Base-by-base conservation (phyloP, 2,888 invertebrate species). In the Pyrrhopygopsis socrates region DNA sequence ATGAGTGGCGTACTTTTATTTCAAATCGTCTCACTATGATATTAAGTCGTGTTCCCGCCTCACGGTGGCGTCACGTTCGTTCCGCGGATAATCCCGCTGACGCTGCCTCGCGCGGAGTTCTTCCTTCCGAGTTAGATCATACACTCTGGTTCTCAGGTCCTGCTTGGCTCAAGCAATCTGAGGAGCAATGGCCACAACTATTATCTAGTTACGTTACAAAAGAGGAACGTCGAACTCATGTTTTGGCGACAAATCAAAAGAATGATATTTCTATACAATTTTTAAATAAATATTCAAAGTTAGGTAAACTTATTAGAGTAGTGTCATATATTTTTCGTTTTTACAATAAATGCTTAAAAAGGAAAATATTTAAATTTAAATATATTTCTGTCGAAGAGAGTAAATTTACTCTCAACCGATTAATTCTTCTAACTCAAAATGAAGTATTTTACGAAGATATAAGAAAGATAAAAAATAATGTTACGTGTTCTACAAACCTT, bases 71-170 rank as follows among this genome's bases (percentile, higher is more conserved):
- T 24, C 70, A 70, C 29, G 50, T 50, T 1, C 45, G 70, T 27
- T 70, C 70, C 5, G 50, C 70, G 24, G 70, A 70, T 29, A 70
- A 70, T 24, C 70, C 70, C 24, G 70, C 70, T 27, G 70, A 70
- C 27, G 45, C n/a, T 2, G 54, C 54, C 11, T 71, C 71, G 0
- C 45, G 70, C 45, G 70, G 71, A 50, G 22, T n/a, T 34, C 22
- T 34, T 30, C 58, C 73, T 58, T 58, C 54, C 20, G 45, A 45
- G 9, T 54, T n/a, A 54, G n/a, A 54, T 20, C n/a, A n/a, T 2
- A n/a, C 50, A 15, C 30, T 71, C 9, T 50, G 50, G 71, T 22
- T 50, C 18, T 20, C 20, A n/a, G 71, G 71, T n/a, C 71, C 71
- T 29, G 29, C 50, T 6, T 71, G 71, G 50, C 13, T 71, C 2